Percentiles rank a stretch among this genome's conserved stretches.
These are phyloP conservation scores for Isichthys henryi DNA, from an alignment of 2,113 vertebrate genomes.

Conservation along the genomic window DNA sequence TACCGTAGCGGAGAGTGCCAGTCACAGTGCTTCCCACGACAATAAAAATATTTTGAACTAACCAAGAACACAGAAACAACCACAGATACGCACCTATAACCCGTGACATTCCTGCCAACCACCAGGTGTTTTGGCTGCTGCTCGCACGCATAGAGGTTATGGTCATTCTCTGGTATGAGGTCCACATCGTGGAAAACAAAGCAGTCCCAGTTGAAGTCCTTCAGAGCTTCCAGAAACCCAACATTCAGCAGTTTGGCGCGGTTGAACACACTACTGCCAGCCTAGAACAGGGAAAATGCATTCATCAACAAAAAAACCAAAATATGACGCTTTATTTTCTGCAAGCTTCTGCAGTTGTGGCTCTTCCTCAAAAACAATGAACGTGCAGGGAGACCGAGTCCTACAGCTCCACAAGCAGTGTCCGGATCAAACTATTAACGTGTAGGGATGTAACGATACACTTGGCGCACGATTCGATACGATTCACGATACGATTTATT, in stretches of 20 bases:
- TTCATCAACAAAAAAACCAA: not conserved
- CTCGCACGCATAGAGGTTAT: conserved; percentile 81
- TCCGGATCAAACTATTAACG: not conserved
- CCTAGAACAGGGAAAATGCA: conserved; percentile 51
- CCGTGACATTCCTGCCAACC: conserved; percentile 88
- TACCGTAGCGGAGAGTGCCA: not conserved
- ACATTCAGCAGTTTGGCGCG: conserved; percentile 90
- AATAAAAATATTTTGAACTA: not conserved
- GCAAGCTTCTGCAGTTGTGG: not conserved
- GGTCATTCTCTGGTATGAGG: conserved; percentile 89
- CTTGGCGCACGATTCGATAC: too few relatives aligned
- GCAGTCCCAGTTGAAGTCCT: conserved; percentile 84
- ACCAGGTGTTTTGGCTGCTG: conserved; percentile 87
- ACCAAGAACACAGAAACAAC: not conserved
- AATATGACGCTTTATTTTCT: not conserved
- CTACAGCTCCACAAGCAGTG: not conserved
- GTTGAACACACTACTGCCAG: conserved; percentile 81
- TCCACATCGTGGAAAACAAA: conserved; percentile 97
- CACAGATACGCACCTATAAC: conserved; percentile 77
- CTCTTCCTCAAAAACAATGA: not conserved
- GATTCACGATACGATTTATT: too few relatives aligned
- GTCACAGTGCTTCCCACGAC: not conserved
- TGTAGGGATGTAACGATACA: not conserved
- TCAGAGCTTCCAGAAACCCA: conserved; percentile 87
- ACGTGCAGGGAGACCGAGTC: not conserved